Percentiles rank a stretch among this genome's conserved stretches.
phyloP scores from a whole-genome alignment of 1,140 invertebrate species.

The Rhopalosiphum maidis region DNA sequence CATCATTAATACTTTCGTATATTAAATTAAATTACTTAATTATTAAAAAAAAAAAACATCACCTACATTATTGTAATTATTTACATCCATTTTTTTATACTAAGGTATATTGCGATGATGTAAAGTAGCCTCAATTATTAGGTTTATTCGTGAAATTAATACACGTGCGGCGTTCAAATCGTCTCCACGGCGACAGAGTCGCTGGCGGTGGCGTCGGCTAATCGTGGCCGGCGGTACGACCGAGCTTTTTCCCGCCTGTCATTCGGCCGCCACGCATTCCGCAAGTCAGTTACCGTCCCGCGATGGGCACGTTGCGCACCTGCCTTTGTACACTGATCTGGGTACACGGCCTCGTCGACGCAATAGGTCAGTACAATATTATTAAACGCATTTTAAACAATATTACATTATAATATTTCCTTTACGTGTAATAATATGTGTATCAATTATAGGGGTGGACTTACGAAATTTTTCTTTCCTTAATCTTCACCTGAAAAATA shows the following conservation, averaged over 20 bases:
- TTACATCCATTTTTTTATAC: too few relatives aligned
- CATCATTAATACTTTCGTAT: too few relatives aligned
- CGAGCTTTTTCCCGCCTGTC: conserved; percentile 1
- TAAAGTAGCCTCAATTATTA: background rate
- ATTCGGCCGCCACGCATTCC: conserved; percentile 29
- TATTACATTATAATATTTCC: background rate
- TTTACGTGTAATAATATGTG: background rate
- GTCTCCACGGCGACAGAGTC: conserved; percentile 35
- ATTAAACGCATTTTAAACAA: background rate
- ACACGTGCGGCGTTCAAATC: conserved; percentile 35
- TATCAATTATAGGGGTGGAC: background rate
- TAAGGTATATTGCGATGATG: too few relatives aligned
- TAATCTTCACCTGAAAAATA: too few relatives aligned
- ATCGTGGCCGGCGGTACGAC: background rate
- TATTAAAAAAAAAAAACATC: too few relatives aligned
- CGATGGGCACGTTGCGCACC: conserved; percentile 53
- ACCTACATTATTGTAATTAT: too few relatives aligned
- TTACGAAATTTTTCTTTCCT: rapidly evolving
- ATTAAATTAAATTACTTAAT: too few relatives aligned
- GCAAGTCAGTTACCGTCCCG: conserved; percentile 36
- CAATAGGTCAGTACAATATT: conserved; percentile 39
- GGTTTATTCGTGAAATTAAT: background rate
- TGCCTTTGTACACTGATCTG: conserved; percentile 42
- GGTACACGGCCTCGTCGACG: conserved; percentile 9
- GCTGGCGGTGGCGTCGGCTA: background rate